Evolutionary conservation across 92 coral and sea anemone genomes (phyloP).

Genomic region (Galaxea fascicularis): DNA sequence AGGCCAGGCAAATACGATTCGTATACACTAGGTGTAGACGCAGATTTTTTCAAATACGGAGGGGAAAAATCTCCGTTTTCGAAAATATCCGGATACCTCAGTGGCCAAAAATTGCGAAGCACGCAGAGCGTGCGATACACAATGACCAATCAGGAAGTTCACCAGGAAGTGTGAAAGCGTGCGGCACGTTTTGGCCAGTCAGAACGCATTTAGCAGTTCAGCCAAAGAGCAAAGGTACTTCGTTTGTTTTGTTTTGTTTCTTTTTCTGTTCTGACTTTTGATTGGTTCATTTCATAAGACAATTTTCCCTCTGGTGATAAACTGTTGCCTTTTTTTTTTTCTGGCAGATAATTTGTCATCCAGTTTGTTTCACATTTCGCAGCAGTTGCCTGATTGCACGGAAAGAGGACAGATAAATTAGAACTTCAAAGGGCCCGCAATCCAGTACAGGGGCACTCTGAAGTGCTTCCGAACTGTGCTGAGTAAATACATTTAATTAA

Average conservation of each 20-base stretch:
- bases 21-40: too few relatives aligned
- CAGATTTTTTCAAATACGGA: too few relatives aligned
- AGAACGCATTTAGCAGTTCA: too few relatives aligned
- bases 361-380: not conserved
- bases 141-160: not conserved
- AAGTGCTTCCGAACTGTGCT: not conserved
- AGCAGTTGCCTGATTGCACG: not conserved
- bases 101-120: not conserved
- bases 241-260: too few relatives aligned
- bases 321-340: too few relatives aligned
- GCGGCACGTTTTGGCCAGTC: too few relatives aligned
- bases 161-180: not conserved
- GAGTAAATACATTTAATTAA: not conserved
- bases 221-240: too few relatives aligned
- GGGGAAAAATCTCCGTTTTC: too few relatives aligned
- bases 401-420: not conserved
- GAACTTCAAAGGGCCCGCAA: not conserved
- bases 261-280: not conserved
- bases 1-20: too few relatives aligned
- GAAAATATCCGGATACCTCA: too few relatives aligned
- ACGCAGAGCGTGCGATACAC: not conserved
- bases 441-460: not conserved
- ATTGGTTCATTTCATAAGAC: not conserved
- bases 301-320: not conserved
- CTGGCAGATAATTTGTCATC: not conserved